These are phyloP conservation scores for Acrobasis consociella DNA, from an alignment of 2,888 invertebrate genomes.

Conservation along the genomic window DNA sequence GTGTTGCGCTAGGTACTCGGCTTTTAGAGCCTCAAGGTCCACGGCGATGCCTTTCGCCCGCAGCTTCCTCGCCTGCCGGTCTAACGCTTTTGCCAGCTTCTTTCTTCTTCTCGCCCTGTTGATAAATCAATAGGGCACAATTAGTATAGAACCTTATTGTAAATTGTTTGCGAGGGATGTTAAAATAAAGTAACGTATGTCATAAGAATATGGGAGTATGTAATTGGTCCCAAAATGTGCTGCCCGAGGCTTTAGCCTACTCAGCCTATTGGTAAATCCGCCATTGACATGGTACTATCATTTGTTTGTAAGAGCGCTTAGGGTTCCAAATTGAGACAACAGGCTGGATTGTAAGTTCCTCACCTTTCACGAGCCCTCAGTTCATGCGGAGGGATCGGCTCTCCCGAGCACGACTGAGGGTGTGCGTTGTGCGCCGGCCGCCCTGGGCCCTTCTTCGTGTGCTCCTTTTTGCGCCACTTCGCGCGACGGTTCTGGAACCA, in stretches of 20 bases:
- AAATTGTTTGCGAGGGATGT: constrained; percentile 24
- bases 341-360: constrained; percentile 66
- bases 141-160: constrained; percentile 77
- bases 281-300: too few relatives aligned
- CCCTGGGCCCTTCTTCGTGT: constrained; percentile 99
- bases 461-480: constrained; percentile 99
- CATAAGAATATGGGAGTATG: too few relatives aligned
- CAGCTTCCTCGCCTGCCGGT: constrained; percentile 95
- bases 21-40: constrained; percentile 91
- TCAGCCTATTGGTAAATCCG: too few relatives aligned
- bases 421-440: constrained; percentile 99
- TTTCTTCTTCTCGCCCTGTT: constrained; percentile 92
- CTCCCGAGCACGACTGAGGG: constrained; percentile 98
- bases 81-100: constrained; percentile 95
- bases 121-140: constrained; percentile 74
- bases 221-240: too few relatives aligned
- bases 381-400: constrained; percentile 97
- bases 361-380: constrained; percentile 91
- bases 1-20: constrained; percentile 93
- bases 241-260: too few relatives aligned
- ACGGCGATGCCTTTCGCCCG: constrained; percentile 95
- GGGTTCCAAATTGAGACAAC: not conserved
- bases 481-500: constrained; percentile 99
- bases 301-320: too few relatives aligned
- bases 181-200: constrained; percentile 1